Percentiles rank a stretch among this genome's conserved stretches.
Conservation (phyloP, 2,797 vertebrate genomes). For the Eremophila alpestris region DNA sequence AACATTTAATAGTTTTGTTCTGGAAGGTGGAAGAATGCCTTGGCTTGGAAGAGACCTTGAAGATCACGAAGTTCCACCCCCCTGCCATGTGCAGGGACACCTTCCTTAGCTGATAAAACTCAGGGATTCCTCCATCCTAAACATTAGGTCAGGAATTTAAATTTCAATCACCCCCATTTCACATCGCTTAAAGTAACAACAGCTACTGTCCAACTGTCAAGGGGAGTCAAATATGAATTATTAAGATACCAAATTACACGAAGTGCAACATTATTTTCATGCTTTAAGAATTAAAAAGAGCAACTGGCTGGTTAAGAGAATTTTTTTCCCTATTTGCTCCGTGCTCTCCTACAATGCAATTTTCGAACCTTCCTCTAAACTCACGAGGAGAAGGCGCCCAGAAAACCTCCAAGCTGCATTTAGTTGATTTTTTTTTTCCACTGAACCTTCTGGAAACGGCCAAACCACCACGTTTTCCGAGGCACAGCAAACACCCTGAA, state of each 20-base stretch:
- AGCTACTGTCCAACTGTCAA: neutral
- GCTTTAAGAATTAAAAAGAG: neutral
- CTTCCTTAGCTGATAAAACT: neutral
- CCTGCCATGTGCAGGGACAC: neutral
- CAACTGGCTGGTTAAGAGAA: neutral
- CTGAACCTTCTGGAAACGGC: slow-evolving; percentile 41
- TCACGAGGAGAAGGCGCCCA: neutral
- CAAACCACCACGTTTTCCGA: neutral
- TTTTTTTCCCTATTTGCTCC: neutral
- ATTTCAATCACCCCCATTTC: neutral
- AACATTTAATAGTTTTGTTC: neutral
- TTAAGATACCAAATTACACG: neutral
- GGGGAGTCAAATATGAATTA: neutral
- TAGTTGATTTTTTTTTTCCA: neutral
- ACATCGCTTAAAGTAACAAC: neutral
- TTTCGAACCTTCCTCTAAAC: neutral
- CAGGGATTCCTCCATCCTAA: neutral
- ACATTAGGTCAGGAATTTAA: neutral
- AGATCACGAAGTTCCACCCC: neutral
- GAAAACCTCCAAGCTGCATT: neutral
- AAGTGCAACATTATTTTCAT: neutral
- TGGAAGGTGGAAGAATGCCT: neutral
- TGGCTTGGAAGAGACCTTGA: neutral
- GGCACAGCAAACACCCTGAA: neutral
- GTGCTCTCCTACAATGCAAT: neutral